Percentiles rank a stretch among this genome's conserved stretches.
Evolutionary conservation across 2,888 invertebrate species (phyloP).

Genomic region (Uloborus plumipes): DNA sequence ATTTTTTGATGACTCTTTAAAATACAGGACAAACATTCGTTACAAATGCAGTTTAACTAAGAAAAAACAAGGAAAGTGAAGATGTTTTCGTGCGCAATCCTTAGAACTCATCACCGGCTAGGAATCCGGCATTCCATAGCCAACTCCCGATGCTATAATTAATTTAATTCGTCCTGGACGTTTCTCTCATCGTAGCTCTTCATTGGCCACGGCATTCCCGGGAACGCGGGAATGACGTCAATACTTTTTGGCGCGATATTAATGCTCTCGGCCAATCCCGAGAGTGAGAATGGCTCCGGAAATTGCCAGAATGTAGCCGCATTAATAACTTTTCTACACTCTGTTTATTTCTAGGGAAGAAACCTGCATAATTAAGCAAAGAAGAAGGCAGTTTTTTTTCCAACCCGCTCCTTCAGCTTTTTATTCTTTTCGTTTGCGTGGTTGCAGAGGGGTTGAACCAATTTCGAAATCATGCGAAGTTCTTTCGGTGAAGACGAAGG

Average conservation of each 20-base stretch:
- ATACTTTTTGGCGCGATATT: slow-evolving; percentile 59
- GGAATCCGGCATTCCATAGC: no score
- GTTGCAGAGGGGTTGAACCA: no score
- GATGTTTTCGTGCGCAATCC: neutral
- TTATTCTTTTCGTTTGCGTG: neutral
- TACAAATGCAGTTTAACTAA: no score
- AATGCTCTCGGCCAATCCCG: slow-evolving; percentile 45
- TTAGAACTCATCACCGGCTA: neutral
- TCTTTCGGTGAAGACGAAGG: no score
- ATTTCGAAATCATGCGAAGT: no score
- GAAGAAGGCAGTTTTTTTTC: neutral
- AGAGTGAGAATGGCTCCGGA: slow-evolving; percentile 17
- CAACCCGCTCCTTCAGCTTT: neutral
- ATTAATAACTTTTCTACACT: slow-evolving; percentile 43
- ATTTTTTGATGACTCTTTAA: no score
- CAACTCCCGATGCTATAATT: slow-evolving; percentile 11
- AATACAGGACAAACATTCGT: no score
- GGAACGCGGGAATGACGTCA: slow-evolving; percentile 36
- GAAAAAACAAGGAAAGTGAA: neutral
- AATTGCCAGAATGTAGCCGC: slow-evolving; percentile 27
- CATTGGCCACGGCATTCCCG: slow-evolving; percentile 18
- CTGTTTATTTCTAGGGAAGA: slow-evolving; percentile 22
- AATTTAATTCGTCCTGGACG: slow-evolving; percentile 6
- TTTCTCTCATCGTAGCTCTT: neutral
- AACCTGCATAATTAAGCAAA: slow-evolving; percentile 47